Conservation (phyloP, 2,888 invertebrate species). For the Plemyria rubiginata region DNA sequence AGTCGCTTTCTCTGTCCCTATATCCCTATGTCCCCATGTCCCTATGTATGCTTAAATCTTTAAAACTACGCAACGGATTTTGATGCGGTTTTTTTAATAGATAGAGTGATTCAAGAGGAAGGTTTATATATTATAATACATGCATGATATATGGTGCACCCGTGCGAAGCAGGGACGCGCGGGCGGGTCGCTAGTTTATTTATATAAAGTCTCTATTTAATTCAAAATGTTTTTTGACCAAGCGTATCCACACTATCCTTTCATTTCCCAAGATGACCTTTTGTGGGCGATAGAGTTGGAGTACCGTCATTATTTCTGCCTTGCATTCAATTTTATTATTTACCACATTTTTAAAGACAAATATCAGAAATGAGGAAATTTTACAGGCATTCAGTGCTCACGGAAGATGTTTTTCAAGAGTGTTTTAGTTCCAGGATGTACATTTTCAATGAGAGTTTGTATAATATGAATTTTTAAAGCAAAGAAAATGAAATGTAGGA, state of each 20-base stretch:
- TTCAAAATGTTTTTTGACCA: neutral
- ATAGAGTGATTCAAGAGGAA: too few species aligned
- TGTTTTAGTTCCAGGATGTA: conserved; percentile 10
- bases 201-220: neutral
- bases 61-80: too few species aligned
- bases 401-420: conserved; percentile 20
- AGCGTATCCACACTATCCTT: conserved; percentile 56
- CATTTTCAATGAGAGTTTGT: conserved; percentile 2
- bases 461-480: neutral
- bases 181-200: too few species aligned
- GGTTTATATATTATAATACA: too few species aligned
- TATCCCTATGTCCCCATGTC: too few species aligned
- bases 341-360: conserved; percentile 64
- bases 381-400: conserved; percentile 24
- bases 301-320: conserved; percentile 71
- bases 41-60: too few species aligned
- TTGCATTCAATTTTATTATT: conserved; percentile 73
- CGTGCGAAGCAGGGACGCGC: too few species aligned
- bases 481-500: too few species aligned
- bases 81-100: too few species aligned
- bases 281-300: conserved; percentile 71
- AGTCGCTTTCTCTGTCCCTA: too few species aligned
- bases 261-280: conserved; percentile 70
- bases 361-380: conserved; percentile 41
- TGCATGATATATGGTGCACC: too few species aligned